Base-by-base conservation (phyloP, 2,113 vertebrate species). In the Daboia siamensis region DNA sequence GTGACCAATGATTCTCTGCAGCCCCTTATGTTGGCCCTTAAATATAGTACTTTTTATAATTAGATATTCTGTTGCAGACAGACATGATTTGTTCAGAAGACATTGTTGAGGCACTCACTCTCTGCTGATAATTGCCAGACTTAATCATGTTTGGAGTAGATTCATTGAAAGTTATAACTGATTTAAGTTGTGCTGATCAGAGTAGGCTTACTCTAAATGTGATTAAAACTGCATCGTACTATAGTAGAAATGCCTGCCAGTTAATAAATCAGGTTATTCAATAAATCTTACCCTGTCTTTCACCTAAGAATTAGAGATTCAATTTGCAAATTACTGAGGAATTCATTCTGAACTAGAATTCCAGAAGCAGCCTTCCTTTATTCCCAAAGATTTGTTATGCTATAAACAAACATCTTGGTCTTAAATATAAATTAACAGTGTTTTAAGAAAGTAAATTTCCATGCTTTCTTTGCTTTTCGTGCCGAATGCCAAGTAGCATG, bases 361-460 rank as follows among this genome's bases (percentile, higher is more conserved):
- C 64, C 64, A 69, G 64, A 33, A 57, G 5, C 56, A 48, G 24
- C 8, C 39, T 85, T 55, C 54, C 52, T 29, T 80, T 44, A 17
- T 20, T 44, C 74, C 74, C 74, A 80, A 44, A 80, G 33, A 39
- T 80, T 80, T 69, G 26, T 69, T 39, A 10, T 80, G 74, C 33
- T 80, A 87, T 88, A 92, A 90, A 52, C 94, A 92, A 93, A 92
- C 91, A 94, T 23, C 80, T 57, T 85, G 48, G 94, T 95, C 93
- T 90, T 48, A 92, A 92, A 90, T 91, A 86, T 92, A 88, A 94
- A 69, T 89, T 87, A 95, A 3, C 26, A 90, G n/a, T 15, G 90
- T 95, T 93, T 88, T 92, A 93, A 92, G 80, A 93, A 90, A 90
- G 90, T 95, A 88, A 90, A 91, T 54, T 94, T 85, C 4, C 92